These are phyloP conservation scores for Sericinus montela DNA, from an alignment of 2,888 invertebrate species.

Conservation along the genomic window DNA sequence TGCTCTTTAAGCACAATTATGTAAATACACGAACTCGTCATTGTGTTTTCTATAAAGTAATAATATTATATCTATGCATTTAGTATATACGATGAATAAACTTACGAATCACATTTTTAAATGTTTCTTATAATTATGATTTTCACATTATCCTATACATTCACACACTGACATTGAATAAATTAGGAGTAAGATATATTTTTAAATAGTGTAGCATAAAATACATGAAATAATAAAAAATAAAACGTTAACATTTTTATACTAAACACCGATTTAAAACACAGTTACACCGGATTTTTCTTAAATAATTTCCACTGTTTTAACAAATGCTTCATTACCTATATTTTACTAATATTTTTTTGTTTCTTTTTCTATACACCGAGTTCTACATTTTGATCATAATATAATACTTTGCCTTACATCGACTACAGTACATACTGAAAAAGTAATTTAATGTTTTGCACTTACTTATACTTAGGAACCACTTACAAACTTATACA, in stretches of 20 bases:
- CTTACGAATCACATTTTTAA: slow-evolving; percentile 65
- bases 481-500: background rate
- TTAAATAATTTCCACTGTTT: no score
- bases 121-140: slow-evolving; percentile 36
- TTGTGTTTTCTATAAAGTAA: slow-evolving; percentile 34
- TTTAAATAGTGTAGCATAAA: background rate
- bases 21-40: slow-evolving; percentile 31
- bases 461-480: slow-evolving; percentile 5
- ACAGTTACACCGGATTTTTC: no score
- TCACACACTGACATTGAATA: slow-evolving; percentile 1
- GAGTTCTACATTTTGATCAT: no score
- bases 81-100: slow-evolving; percentile 39
- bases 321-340: no score
- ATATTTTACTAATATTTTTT: no score
- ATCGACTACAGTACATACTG: background rate
- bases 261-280: slow-evolving; percentile 7
- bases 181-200: slow-evolving; percentile 1
- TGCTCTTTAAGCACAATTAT: slow-evolving; percentile 36
- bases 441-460: background rate
- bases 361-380: no score
- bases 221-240: background rate
- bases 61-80: slow-evolving; percentile 28
- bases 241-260: background rate
- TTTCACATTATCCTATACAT: slow-evolving; percentile 27
- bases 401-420: background rate